phyloP scores from a whole-genome alignment of 2,113 vertebrate genomes.

The Hemichromis elongatus region DNA sequence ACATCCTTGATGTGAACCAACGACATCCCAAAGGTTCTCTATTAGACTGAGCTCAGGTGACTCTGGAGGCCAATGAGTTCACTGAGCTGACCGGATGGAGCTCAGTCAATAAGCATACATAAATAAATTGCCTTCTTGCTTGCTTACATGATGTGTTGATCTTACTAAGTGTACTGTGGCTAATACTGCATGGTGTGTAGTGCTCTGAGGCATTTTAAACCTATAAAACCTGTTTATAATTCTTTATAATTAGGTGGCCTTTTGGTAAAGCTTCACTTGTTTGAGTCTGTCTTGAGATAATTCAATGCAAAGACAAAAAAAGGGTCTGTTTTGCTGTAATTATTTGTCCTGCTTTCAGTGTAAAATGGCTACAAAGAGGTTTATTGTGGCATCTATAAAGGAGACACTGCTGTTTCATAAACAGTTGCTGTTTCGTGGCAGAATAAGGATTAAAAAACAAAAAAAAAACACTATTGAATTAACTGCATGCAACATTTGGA shows the following conservation, averaged over 20 bases:
- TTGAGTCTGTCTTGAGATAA: background rate
- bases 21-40: background rate
- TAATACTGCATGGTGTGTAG: background rate
- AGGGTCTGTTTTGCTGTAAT: background rate
- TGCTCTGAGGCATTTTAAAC: background rate
- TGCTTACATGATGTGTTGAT: background rate
- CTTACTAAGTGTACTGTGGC: background rate
- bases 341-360: background rate
- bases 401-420: background rate
- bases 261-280: background rate
- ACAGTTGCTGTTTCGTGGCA: background rate
- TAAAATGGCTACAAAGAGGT: background rate
- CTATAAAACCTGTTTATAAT: background rate
- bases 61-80: background rate
- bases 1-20: no score
- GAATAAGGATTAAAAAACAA: background rate
- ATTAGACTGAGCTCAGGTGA: background rate
- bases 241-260: background rate
- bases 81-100: background rate
- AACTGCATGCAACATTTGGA: background rate
- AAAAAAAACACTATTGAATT: background rate
- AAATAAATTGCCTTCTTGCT: no score
- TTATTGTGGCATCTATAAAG: background rate
- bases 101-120: background rate
- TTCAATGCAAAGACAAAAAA: background rate